Base-by-base conservation (phyloP, 2,888 invertebrate species). In the Archips crataeganus region DNA sequence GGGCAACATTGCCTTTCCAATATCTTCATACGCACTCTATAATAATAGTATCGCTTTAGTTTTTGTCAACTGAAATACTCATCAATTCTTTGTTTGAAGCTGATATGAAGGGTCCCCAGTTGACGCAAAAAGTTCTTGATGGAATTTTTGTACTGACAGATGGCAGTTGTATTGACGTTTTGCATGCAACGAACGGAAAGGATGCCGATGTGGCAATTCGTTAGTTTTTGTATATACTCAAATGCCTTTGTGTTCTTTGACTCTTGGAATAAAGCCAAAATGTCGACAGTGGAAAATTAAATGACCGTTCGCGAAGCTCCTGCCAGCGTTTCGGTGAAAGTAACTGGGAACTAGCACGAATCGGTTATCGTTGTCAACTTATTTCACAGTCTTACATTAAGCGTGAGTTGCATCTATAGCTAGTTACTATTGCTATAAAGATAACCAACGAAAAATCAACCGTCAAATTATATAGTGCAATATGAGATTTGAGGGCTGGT, bases 211-310 rank as follows among this genome's bases (percentile, higher is more conserved):
- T 47, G 39, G 63, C 63, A 68, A 63, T 73, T 68, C 63, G 68
- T 73, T 73, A 64, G 59, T 69, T 73, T 73, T 69, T 73, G 68
- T 59, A 63, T 57, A 57, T 59, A 59, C 68, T 63, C 68, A 68
- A 67, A 54, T 62, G 61, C 15, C 51, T 65, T 62, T 51, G 60
- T 42, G 45, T 47, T 67, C 68, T 73, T 72, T 68, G 59, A 60
- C 32, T 39, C 39, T 60, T 73, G 68, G 73, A 68, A 59, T 60
- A 49, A 10, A 57, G 73, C 68, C 68, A 73, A 64, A 67, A 42
- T 32, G 68, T 68, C 63, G 34, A 54, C 42, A 54, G 36, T 32
- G 51, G 54, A 63, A 57, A 57, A 57, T 57, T 23, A 32, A 73
- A 73, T 63, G 66, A 15, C 62, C 57, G 49, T 67, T 57, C 68